A percentile compares a stretch with the other conserved stretches of the same genome.
Evolutionary conservation across 2,888 invertebrate species (phyloP).

Genomic region (Aphelenchoides bicaudatus): DNA sequence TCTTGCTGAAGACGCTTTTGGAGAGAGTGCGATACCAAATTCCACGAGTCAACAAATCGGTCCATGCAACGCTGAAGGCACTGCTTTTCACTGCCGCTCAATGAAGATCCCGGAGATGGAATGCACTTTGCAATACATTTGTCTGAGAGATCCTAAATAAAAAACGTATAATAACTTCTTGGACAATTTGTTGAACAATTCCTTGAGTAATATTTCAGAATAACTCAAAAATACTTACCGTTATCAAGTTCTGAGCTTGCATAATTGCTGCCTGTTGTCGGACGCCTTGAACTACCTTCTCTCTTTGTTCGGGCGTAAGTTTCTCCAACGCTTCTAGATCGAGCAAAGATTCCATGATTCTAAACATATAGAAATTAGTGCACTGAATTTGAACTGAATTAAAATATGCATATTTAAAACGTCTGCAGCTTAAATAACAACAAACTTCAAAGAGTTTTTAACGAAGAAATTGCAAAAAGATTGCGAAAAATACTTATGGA

Average conservation of each 20-base stretch:
- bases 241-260: constrained; percentile 54
- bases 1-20: constrained; percentile 79
- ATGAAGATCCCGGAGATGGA: constrained; percentile 47
- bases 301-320: constrained; percentile 53
- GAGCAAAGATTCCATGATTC: constrained; percentile 48
- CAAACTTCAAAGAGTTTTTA: too few species aligned
- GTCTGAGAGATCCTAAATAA: constrained; percentile 58
- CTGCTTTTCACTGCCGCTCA: constrained; percentile 51
- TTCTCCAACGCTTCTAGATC: constrained; percentile 52
- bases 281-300: constrained; percentile 48
- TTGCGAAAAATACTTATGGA: too few species aligned
- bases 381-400: too few species aligned
- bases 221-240: constrained; percentile 34
- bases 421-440: too few species aligned
- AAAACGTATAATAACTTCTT: too few species aligned
- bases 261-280: constrained; percentile 54
- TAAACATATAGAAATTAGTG: too few species aligned
- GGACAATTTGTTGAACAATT: too few species aligned
- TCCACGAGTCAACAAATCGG: constrained; percentile 31
- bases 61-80: constrained; percentile 54
- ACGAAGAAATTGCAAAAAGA: too few species aligned
- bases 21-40: constrained; percentile 77
- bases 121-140: constrained; percentile 58
- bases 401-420: too few species aligned
- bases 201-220: too few species aligned